Percentiles rank a stretch among this genome's conserved stretches.
Evolutionary conservation across 2,797 vertebrate species (phyloP).

Genomic region (Artibeus lituratus): DNA sequence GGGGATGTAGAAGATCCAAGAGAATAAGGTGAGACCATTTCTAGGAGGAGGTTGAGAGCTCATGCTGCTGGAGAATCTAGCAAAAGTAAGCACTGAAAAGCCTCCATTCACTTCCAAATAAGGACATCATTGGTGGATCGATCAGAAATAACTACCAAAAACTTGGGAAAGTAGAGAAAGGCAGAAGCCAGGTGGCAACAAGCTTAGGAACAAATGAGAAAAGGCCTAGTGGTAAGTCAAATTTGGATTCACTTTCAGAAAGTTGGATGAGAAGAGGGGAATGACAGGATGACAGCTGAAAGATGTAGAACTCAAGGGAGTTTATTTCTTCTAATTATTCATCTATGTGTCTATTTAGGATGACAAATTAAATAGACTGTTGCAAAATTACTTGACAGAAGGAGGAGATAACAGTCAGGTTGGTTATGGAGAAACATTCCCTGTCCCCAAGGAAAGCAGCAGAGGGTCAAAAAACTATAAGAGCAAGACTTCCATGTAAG

Average conservation of each 20-base stretch:
- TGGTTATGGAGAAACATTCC: not conserved
- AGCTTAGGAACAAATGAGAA: not conserved
- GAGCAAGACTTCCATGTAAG: not conserved
- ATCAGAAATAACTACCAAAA: not conserved
- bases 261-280: not conserved
- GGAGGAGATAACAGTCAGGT: not conserved
- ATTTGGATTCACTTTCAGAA: not conserved
- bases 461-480: not conserved
- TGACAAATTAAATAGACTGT: not conserved
- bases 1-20: not conserved
- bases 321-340: not conserved
- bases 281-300: not conserved
- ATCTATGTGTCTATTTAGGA: not conserved
- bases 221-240: not conserved
- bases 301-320: not conserved
- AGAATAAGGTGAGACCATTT: not conserved
- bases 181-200: not conserved
- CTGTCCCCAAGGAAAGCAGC: not conserved
- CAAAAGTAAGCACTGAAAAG: not conserved
- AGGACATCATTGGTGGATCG: not conserved
- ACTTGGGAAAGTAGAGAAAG: fast-evolving
- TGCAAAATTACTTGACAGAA: not conserved
- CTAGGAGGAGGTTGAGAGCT: not conserved
- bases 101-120: not conserved
- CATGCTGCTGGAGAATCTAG: not conserved